phyloP scores from a whole-genome alignment of 2,888 invertebrate genomes.

The Lagria hirta region DNA sequence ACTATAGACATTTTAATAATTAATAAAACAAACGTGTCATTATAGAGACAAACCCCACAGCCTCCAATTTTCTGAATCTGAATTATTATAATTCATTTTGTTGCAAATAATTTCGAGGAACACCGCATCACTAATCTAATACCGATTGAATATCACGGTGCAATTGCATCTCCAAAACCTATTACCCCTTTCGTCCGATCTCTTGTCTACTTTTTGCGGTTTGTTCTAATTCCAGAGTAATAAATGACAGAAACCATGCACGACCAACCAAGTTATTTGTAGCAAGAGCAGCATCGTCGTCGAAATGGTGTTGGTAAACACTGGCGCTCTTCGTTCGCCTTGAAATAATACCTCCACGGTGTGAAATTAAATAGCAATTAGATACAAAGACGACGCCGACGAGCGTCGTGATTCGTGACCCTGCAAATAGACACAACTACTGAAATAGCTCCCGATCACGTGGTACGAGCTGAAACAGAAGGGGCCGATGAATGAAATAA shows the following conservation, averaged over 20 bases:
- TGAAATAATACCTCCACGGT: slow-evolving; percentile 31
- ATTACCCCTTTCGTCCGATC: no score
- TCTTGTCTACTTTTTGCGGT: no score
- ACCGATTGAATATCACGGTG: no score
- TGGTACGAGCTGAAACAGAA: slow-evolving; percentile 13
- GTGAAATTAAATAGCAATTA: slow-evolving; percentile 42
- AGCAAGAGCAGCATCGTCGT: slow-evolving; percentile 6
- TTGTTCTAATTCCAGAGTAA: no score
- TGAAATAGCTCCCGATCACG: slow-evolving; percentile 24
- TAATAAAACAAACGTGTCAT: no score
- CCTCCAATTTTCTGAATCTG: no score
- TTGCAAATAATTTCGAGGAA: no score
- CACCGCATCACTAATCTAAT: no score
- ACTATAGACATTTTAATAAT: no score
- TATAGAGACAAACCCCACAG: no score
- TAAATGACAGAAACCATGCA: slow-evolving; percentile 7
- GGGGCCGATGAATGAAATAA: slow-evolving; percentile 24
- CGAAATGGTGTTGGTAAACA: slow-evolving; percentile 16
- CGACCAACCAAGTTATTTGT: slow-evolving; percentile 3
- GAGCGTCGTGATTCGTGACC: slow-evolving; percentile 32
- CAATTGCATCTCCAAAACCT: no score
- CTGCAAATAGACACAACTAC: slow-evolving; percentile 34
- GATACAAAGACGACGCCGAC: slow-evolving; percentile 39
- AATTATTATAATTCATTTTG: no score
- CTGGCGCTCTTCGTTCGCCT: slow-evolving; percentile 11